Evolutionary conservation across 2,888 invertebrate species (phyloP), one percentile per base, ranked within the genome.

Genomic region (Parnassius orleans): DNA sequence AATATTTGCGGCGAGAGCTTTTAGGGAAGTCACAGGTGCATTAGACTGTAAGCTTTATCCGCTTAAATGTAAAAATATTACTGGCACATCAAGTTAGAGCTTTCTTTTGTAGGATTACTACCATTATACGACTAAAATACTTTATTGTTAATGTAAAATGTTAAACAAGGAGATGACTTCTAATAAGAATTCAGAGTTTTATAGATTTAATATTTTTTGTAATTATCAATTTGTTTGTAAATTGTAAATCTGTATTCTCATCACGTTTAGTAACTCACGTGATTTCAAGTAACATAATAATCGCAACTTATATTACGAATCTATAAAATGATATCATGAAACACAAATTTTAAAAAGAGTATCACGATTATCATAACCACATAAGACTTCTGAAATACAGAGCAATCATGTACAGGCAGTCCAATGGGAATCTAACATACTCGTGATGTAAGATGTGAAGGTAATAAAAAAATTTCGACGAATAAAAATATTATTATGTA

Each of bases 21-120:
- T 88, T 85, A 88, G 81, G 75, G 68, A 77, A 83, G 87, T 80
- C 85, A 75, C 90, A 90, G 90, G 88, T 90, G 90, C 86, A 88
- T 86, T 85, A 86, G 77, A 83, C 74, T 73, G 77, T 77, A 76
- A 76, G 75, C 78, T 79, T 75, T 80, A 79, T 80, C 77, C 78
- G 78, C 75, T 80, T 83, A 79, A 83, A 87, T 86, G 82, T 81
- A 81, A 85, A 86, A 86, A 83, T 81, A 85, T 83, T 76, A 75
- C 75, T 68, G 71, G 66, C 69, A 69, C 70, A 68, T 73, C 72
- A 74, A 70, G 65, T 68, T 66, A 68, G 62, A 59, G 62, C 62
- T 55, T 63, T 65, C 65, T 65, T 68, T 70, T 68, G 48, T 48
- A 48, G 14, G 14, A 14, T 14, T n/a, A 14, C 48, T 48, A 9